Base-by-base conservation (phyloP, 2,797 vertebrate species). In the Pelochelys cantorii region DNA sequence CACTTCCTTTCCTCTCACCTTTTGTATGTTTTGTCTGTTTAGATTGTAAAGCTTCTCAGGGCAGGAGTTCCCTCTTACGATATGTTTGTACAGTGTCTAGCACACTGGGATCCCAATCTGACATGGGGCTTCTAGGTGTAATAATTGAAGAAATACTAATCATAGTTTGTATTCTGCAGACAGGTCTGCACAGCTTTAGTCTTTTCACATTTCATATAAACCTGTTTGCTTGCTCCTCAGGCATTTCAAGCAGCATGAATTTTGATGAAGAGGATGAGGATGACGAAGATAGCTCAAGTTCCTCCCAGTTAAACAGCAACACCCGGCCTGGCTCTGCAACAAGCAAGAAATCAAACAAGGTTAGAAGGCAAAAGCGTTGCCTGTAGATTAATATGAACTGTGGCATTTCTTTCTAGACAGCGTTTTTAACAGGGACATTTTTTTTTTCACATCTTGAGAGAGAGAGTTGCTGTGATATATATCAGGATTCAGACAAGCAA, bases 241-340 rank as follows among this genome's bases (percentile, higher is more conserved):
- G 99, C 90, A 99, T 99, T 97, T 99, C 99, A 86, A 99, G 99
- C 97, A 99, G 99, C 97, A 99, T 99, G 99, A 99, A 99, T 97
- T 99, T 99, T 95, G 99, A 99, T 95, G 99, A 98, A 75, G 99
- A 99, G 83, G 99, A 99, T 11, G 99, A 99, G 2, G 99, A 99
- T 18, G 99, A 99, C 68, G 99, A 99, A 97, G 98, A 99, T 84
- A 99, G 99, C 95, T 99, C 99, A 74, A 99, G 99, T 95, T 99
- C 99, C 74, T 99, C 99, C 48, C 99, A 99, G 97, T 98, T 99
- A 29, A 99, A 99, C 97, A 99, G 99, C 97, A 99, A 99, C 98
- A 99, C 99, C 0, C 98, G 99, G 42, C 99, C 99, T 34, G 99
- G 99, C 93, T 99, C 99, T 1, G 99, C 99, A 85, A 99, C 99